Evolutionary conservation across 2,888 invertebrate genomes (phyloP), one percentile per base, ranked within the genome.

Genomic region (Dioctria rufipes): DNA sequence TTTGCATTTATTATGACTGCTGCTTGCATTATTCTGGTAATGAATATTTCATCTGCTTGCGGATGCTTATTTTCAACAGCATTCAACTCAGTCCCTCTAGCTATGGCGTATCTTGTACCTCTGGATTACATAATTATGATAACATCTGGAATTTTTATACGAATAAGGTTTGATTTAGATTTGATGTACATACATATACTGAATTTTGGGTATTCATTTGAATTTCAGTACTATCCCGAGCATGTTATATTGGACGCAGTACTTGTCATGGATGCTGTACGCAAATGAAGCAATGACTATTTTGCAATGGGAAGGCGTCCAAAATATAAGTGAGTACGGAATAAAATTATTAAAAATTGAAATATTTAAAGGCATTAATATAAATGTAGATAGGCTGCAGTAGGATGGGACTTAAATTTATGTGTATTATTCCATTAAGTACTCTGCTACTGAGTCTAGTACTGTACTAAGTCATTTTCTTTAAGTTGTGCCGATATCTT

Each of bases 51-150:
- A n/a, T 94, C 95, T 58, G 94, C 96, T 46, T 96, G 96, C 87
- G 96, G 96, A 25, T 94, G 93, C 71, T 95, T 96, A 88, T 96
- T 96, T 88, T 96, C 96, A 0, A 94, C 94, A 54, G 94, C 94
- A 0, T 96, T 96, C 86, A 94, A 94, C 54, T 94, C 94, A 9
- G 93, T 95, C 86, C 93, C 95, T 1, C 86, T 93, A 67, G 95
- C 95, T 0, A 95, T 96, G 91, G 94, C 95, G 0, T 95, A 94
- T 87, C 90, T 96, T 77, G 94, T 96, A 82, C 96, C 96, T 0
- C 94, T 96, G 85, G 96, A 96, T 89, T 95, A 95, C 85, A 90
- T 95, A 8, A 91, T 96, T 80, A 95, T 96, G 95, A 93, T 96
- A 84, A 95, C 95, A 2, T 96, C 96, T 77, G 96, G 96, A 40